Conservation (phyloP, 2,888 invertebrate species). For the Argyresthia albistria region DNA sequence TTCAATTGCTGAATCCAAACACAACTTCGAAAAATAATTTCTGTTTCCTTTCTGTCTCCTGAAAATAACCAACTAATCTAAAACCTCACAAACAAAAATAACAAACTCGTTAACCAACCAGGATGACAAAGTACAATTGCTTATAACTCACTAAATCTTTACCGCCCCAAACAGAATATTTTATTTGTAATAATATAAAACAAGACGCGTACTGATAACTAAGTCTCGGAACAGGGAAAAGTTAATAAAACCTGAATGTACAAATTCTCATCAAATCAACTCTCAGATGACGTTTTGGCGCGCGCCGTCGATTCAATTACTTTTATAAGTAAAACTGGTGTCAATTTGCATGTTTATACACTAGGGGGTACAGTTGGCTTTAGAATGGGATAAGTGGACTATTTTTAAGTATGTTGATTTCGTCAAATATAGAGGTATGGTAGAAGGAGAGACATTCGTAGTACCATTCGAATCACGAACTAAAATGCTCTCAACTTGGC, state of each 20-base stretch:
- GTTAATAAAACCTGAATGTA: slow-evolving; percentile 23
- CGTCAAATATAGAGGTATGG: too few species aligned
- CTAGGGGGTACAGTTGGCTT: background rate
- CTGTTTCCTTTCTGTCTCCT: too few species aligned
- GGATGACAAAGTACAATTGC: too few species aligned
- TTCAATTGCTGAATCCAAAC: too few species aligned
- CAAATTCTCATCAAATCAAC: slow-evolving; percentile 50
- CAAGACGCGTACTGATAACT: background rate
- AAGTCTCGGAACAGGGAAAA: slow-evolving; percentile 13
- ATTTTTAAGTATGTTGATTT: too few species aligned
- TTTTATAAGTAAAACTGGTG: slow-evolving; percentile 51
- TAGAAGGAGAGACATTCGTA: too few species aligned
- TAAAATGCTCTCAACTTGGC: too few species aligned
- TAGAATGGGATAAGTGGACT: too few species aligned
- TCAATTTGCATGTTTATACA: slow-evolving; percentile 59
- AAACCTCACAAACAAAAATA: background rate
- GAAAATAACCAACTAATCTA: too few species aligned
- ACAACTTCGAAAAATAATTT: too few species aligned
- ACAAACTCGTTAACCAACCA: background rate
- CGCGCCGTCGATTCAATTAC: slow-evolving; percentile 53
- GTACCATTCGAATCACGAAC: too few species aligned
- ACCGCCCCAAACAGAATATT: background rate
- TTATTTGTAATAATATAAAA: background rate
- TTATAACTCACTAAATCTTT: too few species aligned
- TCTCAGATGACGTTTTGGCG: slow-evolving; percentile 42